These are phyloP conservation scores for Erebia ligea DNA, from an alignment of 2,888 invertebrate genomes.

Conservation along the genomic window DNA sequence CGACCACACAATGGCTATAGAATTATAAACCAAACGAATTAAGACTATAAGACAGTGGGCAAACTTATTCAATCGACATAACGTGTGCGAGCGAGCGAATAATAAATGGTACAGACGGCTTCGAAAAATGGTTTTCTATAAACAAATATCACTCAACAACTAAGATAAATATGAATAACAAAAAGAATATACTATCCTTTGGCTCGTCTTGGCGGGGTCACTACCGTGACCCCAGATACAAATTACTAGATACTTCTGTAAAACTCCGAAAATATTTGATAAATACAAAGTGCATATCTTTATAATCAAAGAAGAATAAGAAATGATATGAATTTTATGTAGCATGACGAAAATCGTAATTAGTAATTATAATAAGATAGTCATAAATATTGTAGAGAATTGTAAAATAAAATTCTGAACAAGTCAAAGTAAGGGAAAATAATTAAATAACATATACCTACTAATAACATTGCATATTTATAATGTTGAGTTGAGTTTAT, in stretches of 20 bases:
- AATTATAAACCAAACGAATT: constrained; percentile 46
- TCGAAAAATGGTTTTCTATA: neutral
- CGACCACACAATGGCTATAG: constrained; percentile 56
- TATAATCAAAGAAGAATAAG: too few relatives aligned
- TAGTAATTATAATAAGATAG: too few relatives aligned
- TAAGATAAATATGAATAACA: too few relatives aligned
- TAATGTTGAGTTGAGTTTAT: neutral
- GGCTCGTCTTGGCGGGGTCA: too few relatives aligned
- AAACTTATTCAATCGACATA: constrained; percentile 40
- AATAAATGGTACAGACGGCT: neutral
- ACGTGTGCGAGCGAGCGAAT: constrained; percentile 13
- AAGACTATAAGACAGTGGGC: constrained; percentile 50
- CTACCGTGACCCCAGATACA: too few relatives aligned
- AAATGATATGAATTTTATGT: too few relatives aligned
- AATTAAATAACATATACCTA: neutral
- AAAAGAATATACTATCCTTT: too few relatives aligned
- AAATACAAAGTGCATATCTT: too few relatives aligned
- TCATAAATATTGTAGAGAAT: too few relatives aligned
- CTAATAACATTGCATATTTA: neutral
- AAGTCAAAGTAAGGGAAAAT: neutral
- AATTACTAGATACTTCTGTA: too few relatives aligned
- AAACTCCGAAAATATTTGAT: too few relatives aligned
- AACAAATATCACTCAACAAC: neutral
- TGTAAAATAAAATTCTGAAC: neutral
- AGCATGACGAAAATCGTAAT: too few relatives aligned